Conservation (phyloP, 64 coral and sea anemone species). For the Acropora yongei region DNA sequence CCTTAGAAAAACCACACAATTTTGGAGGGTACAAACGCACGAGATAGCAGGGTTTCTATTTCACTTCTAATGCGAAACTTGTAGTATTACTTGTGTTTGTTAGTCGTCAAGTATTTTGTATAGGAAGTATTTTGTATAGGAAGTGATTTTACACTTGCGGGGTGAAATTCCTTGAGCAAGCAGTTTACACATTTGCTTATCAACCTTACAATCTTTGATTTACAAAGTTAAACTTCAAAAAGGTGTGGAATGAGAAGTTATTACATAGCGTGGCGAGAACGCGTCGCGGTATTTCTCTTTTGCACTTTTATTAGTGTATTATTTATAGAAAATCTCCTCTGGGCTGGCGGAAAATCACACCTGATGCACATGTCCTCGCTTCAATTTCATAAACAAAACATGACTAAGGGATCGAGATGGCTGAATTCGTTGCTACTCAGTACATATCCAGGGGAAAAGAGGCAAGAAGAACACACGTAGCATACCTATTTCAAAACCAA, state of each 20-base stretch:
- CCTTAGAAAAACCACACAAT: background rate
- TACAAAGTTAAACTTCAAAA: background rate
- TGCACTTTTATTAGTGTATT: constrained; percentile 34
- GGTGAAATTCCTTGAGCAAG: constrained; percentile 9
- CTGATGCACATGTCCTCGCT: constrained; percentile 11
- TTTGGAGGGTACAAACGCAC: background rate
- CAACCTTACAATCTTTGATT: constrained; percentile 16
- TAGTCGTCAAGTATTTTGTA: background rate
- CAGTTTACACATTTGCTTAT: background rate
- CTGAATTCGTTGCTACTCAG: background rate
- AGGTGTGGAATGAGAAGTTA: constrained; percentile 7
- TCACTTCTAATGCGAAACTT: background rate
- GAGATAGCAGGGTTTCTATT: constrained; percentile 20
- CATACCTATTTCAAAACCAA: background rate
- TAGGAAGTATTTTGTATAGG: background rate
- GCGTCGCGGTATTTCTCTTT: constrained; percentile 3
- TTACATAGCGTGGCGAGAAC: background rate
- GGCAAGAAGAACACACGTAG: background rate
- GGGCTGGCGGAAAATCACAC: constrained; percentile 2
- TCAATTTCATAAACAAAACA: constrained; percentile 25
- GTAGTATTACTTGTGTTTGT: background rate
- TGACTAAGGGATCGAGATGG: background rate
- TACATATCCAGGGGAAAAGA: background rate
- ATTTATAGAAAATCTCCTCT: constrained; percentile 26
- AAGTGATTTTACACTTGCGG: background rate